Conservation (phyloP, 1,140 invertebrate genomes). For the Amyelois transitella region DNA sequence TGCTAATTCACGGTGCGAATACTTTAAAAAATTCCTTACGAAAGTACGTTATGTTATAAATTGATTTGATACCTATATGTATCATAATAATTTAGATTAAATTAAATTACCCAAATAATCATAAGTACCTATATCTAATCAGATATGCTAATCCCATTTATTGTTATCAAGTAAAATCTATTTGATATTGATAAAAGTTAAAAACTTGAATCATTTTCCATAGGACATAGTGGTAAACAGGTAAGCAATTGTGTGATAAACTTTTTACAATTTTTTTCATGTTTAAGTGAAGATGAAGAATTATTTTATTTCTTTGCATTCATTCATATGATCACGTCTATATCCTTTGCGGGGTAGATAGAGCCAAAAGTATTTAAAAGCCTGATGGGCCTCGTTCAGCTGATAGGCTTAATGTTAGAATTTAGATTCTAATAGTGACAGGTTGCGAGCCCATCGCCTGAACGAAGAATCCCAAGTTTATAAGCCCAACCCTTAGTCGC, state of each 20-base stretch:
- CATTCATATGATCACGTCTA: no score
- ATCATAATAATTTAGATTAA: slow-evolving; percentile 6
- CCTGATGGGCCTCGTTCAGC: no score
- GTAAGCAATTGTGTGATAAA: neutral
- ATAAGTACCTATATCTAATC: neutral
- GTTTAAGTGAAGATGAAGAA: neutral
- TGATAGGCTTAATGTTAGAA: no score
- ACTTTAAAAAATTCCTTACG: slow-evolving; percentile 5
- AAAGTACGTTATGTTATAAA: neutral
- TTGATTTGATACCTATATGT: slow-evolving; percentile 6
- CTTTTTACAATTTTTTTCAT: neutral
- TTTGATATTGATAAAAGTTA: neutral
- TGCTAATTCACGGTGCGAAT: no score
- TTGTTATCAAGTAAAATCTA: neutral
- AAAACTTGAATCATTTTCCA: neutral
- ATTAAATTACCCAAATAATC: slow-evolving; percentile 7
- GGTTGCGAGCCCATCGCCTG: no score
- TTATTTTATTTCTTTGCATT: neutral
- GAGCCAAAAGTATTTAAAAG: no score
- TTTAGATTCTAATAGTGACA: no score
- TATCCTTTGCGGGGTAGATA: no score
- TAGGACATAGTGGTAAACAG: neutral
- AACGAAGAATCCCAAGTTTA: no score
- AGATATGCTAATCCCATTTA: neutral
- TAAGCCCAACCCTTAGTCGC: no score